phyloP scores from a whole-genome alignment of 1,140 invertebrate species.

The Drosophila tristis region DNA sequence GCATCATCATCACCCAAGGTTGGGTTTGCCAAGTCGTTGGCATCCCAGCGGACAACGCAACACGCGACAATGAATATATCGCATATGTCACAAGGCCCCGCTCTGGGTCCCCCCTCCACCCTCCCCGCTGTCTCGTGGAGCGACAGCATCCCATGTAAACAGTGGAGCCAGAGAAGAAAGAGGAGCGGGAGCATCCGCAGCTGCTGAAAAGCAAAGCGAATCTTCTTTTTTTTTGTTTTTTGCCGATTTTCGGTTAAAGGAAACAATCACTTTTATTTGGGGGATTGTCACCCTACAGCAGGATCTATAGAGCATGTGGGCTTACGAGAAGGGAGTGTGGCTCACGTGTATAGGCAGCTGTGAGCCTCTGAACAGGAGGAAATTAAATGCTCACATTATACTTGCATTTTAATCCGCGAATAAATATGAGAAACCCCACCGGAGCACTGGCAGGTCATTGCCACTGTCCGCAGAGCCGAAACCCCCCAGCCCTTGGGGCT shows the following conservation, averaged over 20 bases:
- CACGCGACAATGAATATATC: conserved; percentile 82
- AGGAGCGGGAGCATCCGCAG: conserved; percentile 40
- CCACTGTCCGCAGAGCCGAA: conserved; percentile 1
- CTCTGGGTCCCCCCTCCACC: conserved; percentile 11
- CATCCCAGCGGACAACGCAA: conserved; percentile 57
- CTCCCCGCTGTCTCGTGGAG: not conserved
- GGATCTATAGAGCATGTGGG: not conserved
- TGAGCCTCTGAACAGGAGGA: too few relatives aligned
- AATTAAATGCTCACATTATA: too few relatives aligned
- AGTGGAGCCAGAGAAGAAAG: conserved; percentile 16
- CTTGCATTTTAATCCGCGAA: too few relatives aligned
- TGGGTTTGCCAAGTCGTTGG: conserved; percentile 71
- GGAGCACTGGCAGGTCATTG: conserved; percentile 11
- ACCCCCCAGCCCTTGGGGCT: conserved; percentile 10
- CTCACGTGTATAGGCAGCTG: too few relatives aligned
- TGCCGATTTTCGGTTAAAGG: conserved; percentile 34
- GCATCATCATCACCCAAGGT: conserved; percentile 66
- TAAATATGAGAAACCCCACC: too few relatives aligned
- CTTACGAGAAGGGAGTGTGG: not conserved
- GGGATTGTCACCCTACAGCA: conserved; percentile 63
- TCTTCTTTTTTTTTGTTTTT: conserved; percentile 41
- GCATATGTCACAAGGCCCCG: conserved; percentile 73
- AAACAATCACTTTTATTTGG: conserved; percentile 80
- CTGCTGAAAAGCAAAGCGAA: conserved; percentile 68
- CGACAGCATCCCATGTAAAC: conserved; percentile 71